Percentiles rank a stretch among this genome's conserved stretches.
Evolutionary conservation across 2,797 vertebrate genomes (phyloP).

Genomic region (Hyperoplus lanceolatus): DNA sequence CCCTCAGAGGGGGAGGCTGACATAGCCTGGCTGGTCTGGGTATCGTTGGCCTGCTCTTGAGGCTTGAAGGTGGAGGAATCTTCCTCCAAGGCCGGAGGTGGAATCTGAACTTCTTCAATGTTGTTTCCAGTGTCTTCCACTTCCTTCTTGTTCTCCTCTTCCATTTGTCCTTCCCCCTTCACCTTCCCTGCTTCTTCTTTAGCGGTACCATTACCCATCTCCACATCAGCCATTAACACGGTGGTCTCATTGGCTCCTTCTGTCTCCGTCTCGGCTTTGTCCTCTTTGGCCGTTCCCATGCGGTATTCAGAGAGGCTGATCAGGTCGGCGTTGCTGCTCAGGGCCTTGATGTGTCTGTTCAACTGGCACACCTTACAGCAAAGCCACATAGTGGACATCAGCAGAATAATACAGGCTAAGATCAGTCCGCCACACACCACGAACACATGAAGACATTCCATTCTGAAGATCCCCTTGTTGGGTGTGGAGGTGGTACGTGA

Average conservation of each 20-base stretch:
- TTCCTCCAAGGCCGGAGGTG: slow-evolving; percentile 1
- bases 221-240: slow-evolving; percentile 64
- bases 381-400: slow-evolving; percentile 56
- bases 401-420: slow-evolving; percentile 42
- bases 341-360: slow-evolving; percentile 30
- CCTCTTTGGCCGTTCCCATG: slow-evolving; percentile 7
- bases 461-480: rapidly evolving
- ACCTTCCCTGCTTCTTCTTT: slow-evolving; percentile 34
- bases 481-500: rapidly evolving
- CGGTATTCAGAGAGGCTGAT: slow-evolving; percentile 44
- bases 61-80: slow-evolving; percentile 29
- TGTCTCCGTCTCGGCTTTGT: slow-evolving; percentile 3
- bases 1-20: slow-evolving; percentile 20
- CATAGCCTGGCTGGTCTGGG: not conserved
- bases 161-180: slow-evolving; percentile 11
- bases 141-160: slow-evolving; percentile 36
- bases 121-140: not conserved
- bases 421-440: slow-evolving; percentile 46
- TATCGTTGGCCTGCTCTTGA: slow-evolving; percentile 12
- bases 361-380: slow-evolving; percentile 63
- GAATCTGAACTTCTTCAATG: slow-evolving; percentile 3
- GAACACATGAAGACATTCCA: rapidly evolving
- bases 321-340: slow-evolving; percentile 44
- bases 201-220: not conserved
- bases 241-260: slow-evolving; percentile 51